A percentile compares a stretch with the other conserved stretches of the same genome.
Evolutionary conservation across 1,140 invertebrate species (phyloP).

Genomic region (Pseudomyrmex flavicornis): DNA sequence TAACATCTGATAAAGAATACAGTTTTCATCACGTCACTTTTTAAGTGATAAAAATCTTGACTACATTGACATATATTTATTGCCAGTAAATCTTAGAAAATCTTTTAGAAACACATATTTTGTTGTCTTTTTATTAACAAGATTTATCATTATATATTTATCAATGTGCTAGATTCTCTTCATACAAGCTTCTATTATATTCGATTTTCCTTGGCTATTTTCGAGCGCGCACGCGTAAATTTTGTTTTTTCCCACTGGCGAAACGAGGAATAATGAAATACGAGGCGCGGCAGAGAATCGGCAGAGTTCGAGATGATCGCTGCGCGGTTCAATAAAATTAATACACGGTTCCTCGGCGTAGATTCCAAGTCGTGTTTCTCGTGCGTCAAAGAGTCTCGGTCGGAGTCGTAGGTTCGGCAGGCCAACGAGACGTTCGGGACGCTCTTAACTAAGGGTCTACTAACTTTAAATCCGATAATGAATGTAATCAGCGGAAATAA

Average conservation of each 20-base stretch:
- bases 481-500: constrained; percentile 82
- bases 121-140: too few species aligned
- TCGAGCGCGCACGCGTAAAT: not conserved
- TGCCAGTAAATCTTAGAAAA: too few species aligned
- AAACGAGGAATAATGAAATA: constrained; percentile 56
- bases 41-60: too few species aligned
- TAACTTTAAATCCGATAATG: constrained; percentile 80
- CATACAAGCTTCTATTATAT: not conserved
- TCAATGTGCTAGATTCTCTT: too few species aligned
- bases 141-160: too few species aligned
- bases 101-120: too few species aligned
- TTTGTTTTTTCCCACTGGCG: constrained; percentile 10
- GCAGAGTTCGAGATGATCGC: constrained; percentile 40
- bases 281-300: not conserved
- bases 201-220: not conserved
- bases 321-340: constrained; percentile 46
- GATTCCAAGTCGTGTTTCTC: not conserved
- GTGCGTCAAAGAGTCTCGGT: constrained; percentile 32
- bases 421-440: constrained; percentile 48
- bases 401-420: constrained; percentile 20
- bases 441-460: constrained; percentile 67
- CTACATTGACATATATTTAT: too few species aligned
- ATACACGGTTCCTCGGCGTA: constrained; percentile 36
- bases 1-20: too few species aligned
- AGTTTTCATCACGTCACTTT: too few species aligned